Base-by-base conservation (phyloP, 2,888 invertebrate genomes). In the Cosmorhoe ocellata region DNA sequence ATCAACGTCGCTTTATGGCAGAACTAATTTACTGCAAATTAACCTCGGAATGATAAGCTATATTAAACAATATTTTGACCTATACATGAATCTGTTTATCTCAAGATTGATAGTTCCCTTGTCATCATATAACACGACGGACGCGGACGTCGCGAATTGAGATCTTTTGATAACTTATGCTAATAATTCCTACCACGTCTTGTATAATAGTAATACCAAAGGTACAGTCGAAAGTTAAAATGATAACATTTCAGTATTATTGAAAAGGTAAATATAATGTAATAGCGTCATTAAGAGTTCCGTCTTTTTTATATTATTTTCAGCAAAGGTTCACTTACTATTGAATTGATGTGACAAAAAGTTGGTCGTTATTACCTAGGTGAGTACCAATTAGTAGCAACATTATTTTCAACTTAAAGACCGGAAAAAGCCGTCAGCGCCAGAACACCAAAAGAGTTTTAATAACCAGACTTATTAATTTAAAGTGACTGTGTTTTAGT, bases 1-100 rank as follows among this genome's bases (percentile, higher is more conserved):
- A 74, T 75, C 70, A 72, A 68, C 66, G 67, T 71, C 73, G 47
- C 34, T 44, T 42, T 40, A 49, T 40, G 32, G 36, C 24, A 47
- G 32, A 39, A 44, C 38, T 44, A 27, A 56, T 55, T 56, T 51
- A 48, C 53, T 14, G 36, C 39, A 53, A 59, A 59, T 59, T 51
- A 52, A 44, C 54, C 49, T 26, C 9, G 26, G 41, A 31, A 18
- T 11, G 13, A 32, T 38, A 39, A 31, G 13, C n/a, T 4, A 30
- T 30, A 11, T 30, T 8, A 18, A 3, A 28, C 1, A 4, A 24
- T 7, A 24, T 3, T 24, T 24, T 18, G 4, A 18, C 18, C 18
- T 18, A 18, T 18, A 18, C 18, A 18, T 18, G 4, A 18, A 18
- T 18, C 2, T 18, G 18, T 2, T 4, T 4, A 18, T 18, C 18